Evolutionary conservation across 2,113 vertebrate species (phyloP), one percentile per base, ranked within the genome.

Genomic region (Lamprologus speciosus): DNA sequence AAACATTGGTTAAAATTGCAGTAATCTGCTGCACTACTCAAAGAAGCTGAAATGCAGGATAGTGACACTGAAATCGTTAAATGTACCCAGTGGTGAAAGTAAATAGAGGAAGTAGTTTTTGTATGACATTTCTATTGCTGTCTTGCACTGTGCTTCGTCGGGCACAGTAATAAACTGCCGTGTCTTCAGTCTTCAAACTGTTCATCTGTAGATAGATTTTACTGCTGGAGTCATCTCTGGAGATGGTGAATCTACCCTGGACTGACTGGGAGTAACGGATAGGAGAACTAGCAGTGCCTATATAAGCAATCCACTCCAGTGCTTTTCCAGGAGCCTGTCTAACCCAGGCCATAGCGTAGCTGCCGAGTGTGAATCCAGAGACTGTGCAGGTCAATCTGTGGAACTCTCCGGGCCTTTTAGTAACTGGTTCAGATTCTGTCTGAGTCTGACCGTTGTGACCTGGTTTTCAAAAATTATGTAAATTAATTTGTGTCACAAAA

Each of bases 71-170:
- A n/a, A n/a, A n/a, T n/a, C 0, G 10, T n/a, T 37, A n/a, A 68
- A 68, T 68, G 19, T 26, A 0, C 1, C 40, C 40, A 21, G 28
- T 68, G 33, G 11, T 68, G 19, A 68, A n/a, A 37, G 3, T 40
- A 68, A 40, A 21, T 40, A 35, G 60, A 37, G 60, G 60, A 37
- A 65, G 14, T 58, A 9, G 60, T 65, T 65, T 65, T 65, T 35
- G 60, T 12, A 65, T n/a, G 17, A 0, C 6, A 0, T 65, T 65
- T 35, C 60, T 65, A 65, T 65, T 65, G 5, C 4, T 65, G 17
- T 65, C 9, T 35, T 0, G 0, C 31, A 35, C 14, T 31, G 57
- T 60, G 57, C 13, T 57, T 3, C 0, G 0, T 3, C 8, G 5
- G 60, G 10, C 60, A 8, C 58, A 63, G 0, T 35, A 63, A 63